Evolutionary conservation across 2,113 vertebrate species (phyloP).

Genomic region (Dryoscopus gambensis): DNA sequence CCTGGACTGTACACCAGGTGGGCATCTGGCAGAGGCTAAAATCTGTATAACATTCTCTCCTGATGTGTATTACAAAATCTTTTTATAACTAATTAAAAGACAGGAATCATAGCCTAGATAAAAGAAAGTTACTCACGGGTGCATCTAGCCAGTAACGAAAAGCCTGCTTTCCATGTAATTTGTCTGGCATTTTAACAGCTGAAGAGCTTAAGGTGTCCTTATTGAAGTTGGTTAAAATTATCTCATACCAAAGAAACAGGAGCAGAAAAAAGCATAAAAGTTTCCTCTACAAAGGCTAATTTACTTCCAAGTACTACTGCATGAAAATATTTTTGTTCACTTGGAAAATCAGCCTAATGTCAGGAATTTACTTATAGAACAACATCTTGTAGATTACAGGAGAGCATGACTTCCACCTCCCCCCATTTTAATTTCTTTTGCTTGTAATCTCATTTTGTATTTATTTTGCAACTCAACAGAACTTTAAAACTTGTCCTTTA

Average conservation of each 20-base stretch:
- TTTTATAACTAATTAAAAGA: not conserved
- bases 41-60: not conserved
- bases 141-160: not conserved
- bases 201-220: not conserved
- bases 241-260: not conserved
- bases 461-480: not conserved
- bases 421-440: not conserved
- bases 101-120: not conserved
- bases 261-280: not conserved
- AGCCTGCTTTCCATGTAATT: not conserved
- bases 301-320: not conserved
- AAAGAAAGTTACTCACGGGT: not conserved
- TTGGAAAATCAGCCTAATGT: not conserved
- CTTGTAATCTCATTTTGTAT: not conserved
- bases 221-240: not conserved
- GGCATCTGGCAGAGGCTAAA: not conserved
- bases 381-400: not conserved
- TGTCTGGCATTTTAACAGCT: not conserved
- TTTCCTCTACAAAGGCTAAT: not conserved
- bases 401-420: not conserved
- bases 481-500: constrained; percentile 1
- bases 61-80: not conserved
- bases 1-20: not conserved
- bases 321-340: not conserved
- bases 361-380: not conserved